These are phyloP conservation scores for Eilema griseolum DNA, from an alignment of 2,888 invertebrate genomes.

Conservation along the genomic window DNA sequence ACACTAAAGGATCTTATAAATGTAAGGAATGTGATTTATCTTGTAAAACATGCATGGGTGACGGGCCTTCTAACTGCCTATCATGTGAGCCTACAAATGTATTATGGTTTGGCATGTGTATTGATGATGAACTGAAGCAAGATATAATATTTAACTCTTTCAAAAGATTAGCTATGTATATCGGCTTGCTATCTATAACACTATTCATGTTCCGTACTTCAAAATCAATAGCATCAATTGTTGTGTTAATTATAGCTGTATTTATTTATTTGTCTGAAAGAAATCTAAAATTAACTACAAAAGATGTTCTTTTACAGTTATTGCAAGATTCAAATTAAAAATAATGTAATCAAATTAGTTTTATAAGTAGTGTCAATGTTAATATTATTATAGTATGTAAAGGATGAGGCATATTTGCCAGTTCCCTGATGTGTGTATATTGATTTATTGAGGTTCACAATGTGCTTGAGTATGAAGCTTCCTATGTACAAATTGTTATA, in stretches of 20 bases:
- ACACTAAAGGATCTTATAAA: constrained; percentile 92
- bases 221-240: constrained; percentile 60
- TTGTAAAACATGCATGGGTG: constrained; percentile 93
- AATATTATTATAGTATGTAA: neutral
- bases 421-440: neutral
- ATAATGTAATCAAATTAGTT: neutral
- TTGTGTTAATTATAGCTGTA: constrained; percentile 60
- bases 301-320: constrained; percentile 55
- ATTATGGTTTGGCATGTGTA: constrained; percentile 72
- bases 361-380: neutral
- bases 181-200: constrained; percentile 64
- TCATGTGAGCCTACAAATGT: constrained; percentile 87
- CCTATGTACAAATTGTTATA: constrained; percentile 1
- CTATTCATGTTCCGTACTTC: constrained; percentile 61
- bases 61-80: constrained; percentile 94
- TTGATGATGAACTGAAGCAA: constrained; percentile 61
- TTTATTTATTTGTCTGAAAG: constrained; percentile 70
- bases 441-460: neutral
- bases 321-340: constrained; percentile 7
- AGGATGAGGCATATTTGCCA: neutral
- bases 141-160: constrained; percentile 60
- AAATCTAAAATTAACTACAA: constrained; percentile 51
- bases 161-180: constrained; percentile 63
- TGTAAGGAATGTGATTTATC: constrained; percentile 94
- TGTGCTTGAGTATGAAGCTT: neutral